Evolutionary conservation across 1,140 invertebrate genomes (phyloP).

Genomic region (Bombus balteatus): DNA sequence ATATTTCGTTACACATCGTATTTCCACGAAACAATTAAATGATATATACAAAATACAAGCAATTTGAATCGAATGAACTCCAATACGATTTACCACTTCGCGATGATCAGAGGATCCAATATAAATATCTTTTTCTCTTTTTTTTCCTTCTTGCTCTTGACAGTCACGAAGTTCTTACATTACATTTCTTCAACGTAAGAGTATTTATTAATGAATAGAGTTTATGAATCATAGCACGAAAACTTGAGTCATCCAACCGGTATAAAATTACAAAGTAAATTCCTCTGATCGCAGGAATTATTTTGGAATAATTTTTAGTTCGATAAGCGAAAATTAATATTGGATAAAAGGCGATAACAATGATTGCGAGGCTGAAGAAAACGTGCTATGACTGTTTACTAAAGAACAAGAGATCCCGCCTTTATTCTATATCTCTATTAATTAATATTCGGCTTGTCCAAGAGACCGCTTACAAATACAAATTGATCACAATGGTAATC

Average conservation of each 20-base stretch:
- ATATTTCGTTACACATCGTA: not conserved
- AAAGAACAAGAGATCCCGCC: constrained; percentile 47
- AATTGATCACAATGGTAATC: constrained; percentile 65
- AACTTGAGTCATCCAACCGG: not conserved
- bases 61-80: not conserved
- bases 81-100: not conserved
- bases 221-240: constrained; percentile 37
- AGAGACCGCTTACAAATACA: constrained; percentile 55
- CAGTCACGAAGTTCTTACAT: not conserved
- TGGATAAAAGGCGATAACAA: constrained; percentile 10
- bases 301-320: not conserved
- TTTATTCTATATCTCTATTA: constrained; percentile 30
- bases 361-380: not conserved
- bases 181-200: not conserved
- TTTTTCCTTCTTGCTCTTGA: not conserved
- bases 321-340: not conserved
- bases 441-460: constrained; percentile 52
- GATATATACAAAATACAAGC: not conserved
- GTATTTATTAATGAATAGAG: not conserved
- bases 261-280: constrained; percentile 25
- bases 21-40: not conserved
- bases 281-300: not conserved
- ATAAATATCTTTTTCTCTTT: not conserved
- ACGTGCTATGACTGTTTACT: constrained; percentile 34
- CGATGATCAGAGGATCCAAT: not conserved